A percentile compares a stretch with the other conserved stretches of the same genome.
phyloP scores from a whole-genome alignment of 2,113 vertebrate genomes.

The Tragulus kanchil region DNA sequence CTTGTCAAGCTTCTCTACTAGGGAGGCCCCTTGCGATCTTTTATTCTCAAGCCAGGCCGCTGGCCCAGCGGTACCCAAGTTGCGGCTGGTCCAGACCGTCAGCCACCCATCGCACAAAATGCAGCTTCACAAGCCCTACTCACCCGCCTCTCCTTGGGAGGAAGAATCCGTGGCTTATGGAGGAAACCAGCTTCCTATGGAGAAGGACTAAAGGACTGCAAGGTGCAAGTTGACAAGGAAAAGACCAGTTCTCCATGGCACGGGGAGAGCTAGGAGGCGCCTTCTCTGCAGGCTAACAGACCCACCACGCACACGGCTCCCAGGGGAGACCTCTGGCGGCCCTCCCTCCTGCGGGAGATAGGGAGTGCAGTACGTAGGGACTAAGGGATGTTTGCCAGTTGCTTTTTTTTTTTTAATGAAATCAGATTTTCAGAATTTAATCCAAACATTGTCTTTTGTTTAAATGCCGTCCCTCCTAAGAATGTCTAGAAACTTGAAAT shows the following conservation, averaged over 20 bases:
- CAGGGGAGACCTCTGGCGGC: not conserved
- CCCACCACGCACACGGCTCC: not conserved
- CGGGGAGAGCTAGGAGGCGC: not conserved
- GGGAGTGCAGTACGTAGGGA: conserved; percentile 45
- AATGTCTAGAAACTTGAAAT: conserved; percentile 70
- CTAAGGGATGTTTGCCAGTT: conserved; percentile 73
- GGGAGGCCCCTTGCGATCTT: not conserved
- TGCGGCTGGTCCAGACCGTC: not conserved
- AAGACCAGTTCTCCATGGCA: not conserved
- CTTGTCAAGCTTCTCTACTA: conserved; percentile 34
- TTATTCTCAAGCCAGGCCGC: conserved; percentile 27
- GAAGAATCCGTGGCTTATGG: conserved; percentile 33
- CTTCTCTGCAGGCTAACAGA: not conserved
- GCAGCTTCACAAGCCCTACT: conserved; percentile 27
- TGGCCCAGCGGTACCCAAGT: not conserved
- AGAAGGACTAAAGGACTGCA: not conserved
- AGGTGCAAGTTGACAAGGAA: not conserved
- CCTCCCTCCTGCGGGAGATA: not conserved
- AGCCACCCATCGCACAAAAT: not conserved
- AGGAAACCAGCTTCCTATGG: conserved; percentile 38
- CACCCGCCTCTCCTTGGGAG: not conserved
- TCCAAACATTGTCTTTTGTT: conserved; percentile 73
- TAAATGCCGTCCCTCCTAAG: conserved; percentile 69
- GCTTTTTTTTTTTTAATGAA: conserved; percentile 73
- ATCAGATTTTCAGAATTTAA: conserved; percentile 68